Conservation (phyloP, 1,140 invertebrate genomes). For the Propsilocerus akamusi region DNA sequence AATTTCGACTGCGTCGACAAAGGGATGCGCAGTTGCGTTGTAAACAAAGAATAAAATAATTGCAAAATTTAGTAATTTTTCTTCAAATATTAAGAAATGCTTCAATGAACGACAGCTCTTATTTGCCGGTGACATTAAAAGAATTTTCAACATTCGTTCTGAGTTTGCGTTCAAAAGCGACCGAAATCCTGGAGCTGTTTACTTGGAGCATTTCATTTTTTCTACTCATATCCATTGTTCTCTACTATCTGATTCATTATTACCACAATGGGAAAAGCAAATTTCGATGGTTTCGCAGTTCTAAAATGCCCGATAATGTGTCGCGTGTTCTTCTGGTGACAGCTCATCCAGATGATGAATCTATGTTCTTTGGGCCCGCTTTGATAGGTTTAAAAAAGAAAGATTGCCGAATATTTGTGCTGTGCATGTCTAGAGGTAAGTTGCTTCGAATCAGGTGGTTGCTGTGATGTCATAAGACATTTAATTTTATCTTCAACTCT, state of each 20-base stretch:
- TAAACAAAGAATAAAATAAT: no score
- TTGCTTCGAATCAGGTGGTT: neutral
- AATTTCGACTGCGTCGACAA: no score
- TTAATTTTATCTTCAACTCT: no score
- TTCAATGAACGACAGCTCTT: neutral
- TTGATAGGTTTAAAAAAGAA: conserved; percentile 48
- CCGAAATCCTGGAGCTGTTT: neutral
- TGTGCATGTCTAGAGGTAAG: conserved; percentile 74
- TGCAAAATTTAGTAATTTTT: no score
- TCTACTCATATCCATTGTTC: neutral
- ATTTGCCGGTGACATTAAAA: neutral
- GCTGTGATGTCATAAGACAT: no score
- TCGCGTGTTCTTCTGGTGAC: conserved; percentile 57
- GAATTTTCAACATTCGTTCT: neutral
- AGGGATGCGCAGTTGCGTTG: no score
- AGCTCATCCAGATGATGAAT: conserved; percentile 94
- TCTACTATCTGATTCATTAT: neutral
- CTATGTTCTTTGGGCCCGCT: conserved; percentile 94
- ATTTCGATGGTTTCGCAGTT: neutral
- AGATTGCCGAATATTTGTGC: conserved; percentile 47
- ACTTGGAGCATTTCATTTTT: neutral
- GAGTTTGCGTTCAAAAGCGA: neutral
- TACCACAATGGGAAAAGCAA: neutral
- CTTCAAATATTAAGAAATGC: no score
- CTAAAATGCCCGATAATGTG: neutral